Evolutionary conservation across 2,888 invertebrate genomes (phyloP).

Genomic region (Eupithecia subumbrata): DNA sequence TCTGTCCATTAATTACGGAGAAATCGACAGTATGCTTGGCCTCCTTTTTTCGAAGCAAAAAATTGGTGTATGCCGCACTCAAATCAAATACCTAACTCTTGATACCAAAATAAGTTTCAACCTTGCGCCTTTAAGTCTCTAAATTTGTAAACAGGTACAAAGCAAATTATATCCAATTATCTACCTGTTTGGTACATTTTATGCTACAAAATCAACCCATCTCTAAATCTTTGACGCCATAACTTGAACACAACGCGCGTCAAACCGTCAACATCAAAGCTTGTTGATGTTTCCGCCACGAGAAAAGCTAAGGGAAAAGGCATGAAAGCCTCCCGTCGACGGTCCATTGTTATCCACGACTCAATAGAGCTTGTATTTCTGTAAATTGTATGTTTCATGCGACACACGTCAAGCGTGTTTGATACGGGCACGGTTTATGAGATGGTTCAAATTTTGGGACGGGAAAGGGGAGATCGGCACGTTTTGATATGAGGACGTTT

Average conservation of each 20-base stretch:
- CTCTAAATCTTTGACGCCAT: constrained; percentile 13
- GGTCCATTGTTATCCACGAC: constrained; percentile 18
- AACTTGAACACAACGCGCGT: constrained; percentile 23
- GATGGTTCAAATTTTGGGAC: not conserved
- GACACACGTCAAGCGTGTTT: constrained; percentile 6
- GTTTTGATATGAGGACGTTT: not conserved
- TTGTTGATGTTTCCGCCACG: constrained; percentile 25
- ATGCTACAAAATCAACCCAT: not conserved
- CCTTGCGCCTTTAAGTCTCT: not conserved
- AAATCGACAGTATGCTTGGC: too few relatives aligned
- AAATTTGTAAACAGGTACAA: not conserved
- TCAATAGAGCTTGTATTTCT: constrained; percentile 19
- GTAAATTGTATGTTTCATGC: constrained; percentile 13
- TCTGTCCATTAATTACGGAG: too few relatives aligned
- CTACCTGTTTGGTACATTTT: not conserved
- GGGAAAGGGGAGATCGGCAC: not conserved
- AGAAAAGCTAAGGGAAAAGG: constrained; percentile 24
- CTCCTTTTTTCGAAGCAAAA: not conserved
- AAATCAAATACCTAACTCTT: not conserved
- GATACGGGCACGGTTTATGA: constrained; percentile 2
- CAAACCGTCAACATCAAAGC: constrained; percentile 19
- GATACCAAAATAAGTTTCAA: not conserved
- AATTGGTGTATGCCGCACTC: not conserved
- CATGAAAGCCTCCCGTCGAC: constrained; percentile 23
- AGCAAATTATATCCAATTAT: not conserved